These are phyloP conservation scores for Diabrotica virgifera DNA, from an alignment of 1,140 invertebrate genomes.

Conservation along the genomic window DNA sequence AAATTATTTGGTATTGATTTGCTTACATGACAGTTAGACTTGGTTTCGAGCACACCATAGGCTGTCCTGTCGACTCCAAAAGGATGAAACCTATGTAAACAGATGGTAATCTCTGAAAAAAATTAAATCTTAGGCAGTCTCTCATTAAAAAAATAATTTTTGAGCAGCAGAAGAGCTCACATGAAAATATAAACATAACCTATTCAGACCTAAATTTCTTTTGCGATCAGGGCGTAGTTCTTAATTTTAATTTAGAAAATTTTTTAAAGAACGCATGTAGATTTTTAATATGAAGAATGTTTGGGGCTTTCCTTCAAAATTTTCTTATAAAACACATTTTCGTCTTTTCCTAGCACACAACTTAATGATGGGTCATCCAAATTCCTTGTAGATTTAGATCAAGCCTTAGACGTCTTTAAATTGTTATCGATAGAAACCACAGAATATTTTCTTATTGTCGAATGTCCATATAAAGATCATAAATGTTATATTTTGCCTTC, in stretches of 20 bases:
- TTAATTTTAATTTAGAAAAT: conserved; percentile 23
- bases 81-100: too few relatives aligned
- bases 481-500: too few relatives aligned
- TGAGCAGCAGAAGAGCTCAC: background rate
- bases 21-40: too few relatives aligned
- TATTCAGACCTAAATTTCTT: background rate
- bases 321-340: conserved; percentile 20
- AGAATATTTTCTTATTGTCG: background rate
- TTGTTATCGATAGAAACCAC: conserved; percentile 18
- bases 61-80: too few relatives aligned
- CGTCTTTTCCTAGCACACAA: conserved; percentile 27
- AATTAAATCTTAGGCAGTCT: too few relatives aligned
- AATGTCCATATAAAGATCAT: too few relatives aligned
- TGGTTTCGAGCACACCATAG: too few relatives aligned
- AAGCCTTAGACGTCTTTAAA: conserved; percentile 27
- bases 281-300: conserved; percentile 38
- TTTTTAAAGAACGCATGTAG: conserved; percentile 36
- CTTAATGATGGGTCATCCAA: conserved; percentile 43
- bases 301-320: conserved; percentile 32
- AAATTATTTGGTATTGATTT: too few relatives aligned
- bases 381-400: conserved; percentile 36
- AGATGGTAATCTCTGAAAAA: too few relatives aligned
- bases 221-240: background rate
- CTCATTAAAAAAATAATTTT: too few relatives aligned
- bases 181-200: background rate